Percentiles rank a stretch among this genome's conserved stretches.
phyloP scores from a whole-genome alignment of 2,888 invertebrate genomes.

The Limenitis camilla region DNA sequence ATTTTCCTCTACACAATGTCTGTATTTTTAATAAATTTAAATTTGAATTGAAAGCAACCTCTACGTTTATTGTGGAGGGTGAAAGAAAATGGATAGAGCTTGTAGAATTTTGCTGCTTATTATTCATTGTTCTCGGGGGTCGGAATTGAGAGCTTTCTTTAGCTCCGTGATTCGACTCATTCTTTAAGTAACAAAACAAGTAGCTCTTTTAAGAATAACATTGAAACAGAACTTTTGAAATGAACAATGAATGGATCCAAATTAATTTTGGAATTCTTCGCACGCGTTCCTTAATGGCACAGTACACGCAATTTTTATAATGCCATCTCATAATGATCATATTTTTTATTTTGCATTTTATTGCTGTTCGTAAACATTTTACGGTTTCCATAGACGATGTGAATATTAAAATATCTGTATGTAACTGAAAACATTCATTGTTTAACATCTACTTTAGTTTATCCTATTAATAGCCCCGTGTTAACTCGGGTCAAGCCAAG shows the following conservation, averaged over 20 bases:
- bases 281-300: conserved; percentile 30
- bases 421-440: too few relatives aligned
- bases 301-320: conserved; percentile 18
- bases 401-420: too few relatives aligned
- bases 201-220: conserved; percentile 45
- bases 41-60: conserved; percentile 66
- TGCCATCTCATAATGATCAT: neutral
- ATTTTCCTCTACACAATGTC: too few relatives aligned
- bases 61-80: conserved; percentile 52
- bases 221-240: conserved; percentile 35
- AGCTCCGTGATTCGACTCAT: conserved; percentile 62
- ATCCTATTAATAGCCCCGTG: too few relatives aligned
- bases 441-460: too few relatives aligned
- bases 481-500: too few relatives aligned
- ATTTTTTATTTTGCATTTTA: too few relatives aligned
- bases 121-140: conserved; percentile 62
- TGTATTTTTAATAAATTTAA: conserved; percentile 54
- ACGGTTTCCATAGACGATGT: too few relatives aligned
- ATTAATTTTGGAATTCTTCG: conserved; percentile 24
- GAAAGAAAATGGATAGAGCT: conserved; percentile 66
- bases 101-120: conserved; percentile 52
- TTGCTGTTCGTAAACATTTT: too few relatives aligned
- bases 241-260: conserved; percentile 28
- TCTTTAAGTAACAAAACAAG: conserved; percentile 67
- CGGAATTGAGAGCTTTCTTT: conserved; percentile 49